Percentiles rank a stretch among this genome's conserved stretches.
Conservation (phyloP, 2,113 vertebrate genomes). For the Grammomys dolichurus region DNA sequence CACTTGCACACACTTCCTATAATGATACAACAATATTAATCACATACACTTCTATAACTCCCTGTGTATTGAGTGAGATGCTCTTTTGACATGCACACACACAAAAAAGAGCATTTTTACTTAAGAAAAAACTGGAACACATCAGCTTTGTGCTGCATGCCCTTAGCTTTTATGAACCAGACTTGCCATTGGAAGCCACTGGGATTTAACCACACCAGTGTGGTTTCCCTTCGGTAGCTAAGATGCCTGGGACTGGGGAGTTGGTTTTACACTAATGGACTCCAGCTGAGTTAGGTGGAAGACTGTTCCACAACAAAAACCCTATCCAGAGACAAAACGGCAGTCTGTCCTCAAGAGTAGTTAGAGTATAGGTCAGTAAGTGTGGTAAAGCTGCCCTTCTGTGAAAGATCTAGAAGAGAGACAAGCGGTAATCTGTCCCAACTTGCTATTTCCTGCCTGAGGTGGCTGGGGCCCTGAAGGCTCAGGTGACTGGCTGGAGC, state of each 20-base stretch:
- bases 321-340: neutral
- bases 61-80: neutral
- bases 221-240: neutral
- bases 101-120: neutral
- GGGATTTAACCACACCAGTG: neutral
- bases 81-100: neutral
- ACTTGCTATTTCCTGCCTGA: neutral
- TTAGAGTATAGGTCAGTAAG: neutral
- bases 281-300: neutral
- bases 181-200: fast-evolving
- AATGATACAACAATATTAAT: no score
- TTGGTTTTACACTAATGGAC: neutral
- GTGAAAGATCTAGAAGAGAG: neutral
- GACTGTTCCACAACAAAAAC: neutral
- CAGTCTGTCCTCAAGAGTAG: neutral
- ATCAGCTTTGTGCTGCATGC: neutral
- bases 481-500: neutral
- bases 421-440: neutral
- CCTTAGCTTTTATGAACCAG: neutral
- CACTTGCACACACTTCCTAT: neutral
- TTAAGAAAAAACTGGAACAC: neutral
- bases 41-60: neutral
- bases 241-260: neutral
- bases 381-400: neutral
- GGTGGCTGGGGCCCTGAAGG: neutral